Base-by-base conservation (phyloP, 2,113 vertebrate genomes). In the Sporophila hypoxantha region DNA sequence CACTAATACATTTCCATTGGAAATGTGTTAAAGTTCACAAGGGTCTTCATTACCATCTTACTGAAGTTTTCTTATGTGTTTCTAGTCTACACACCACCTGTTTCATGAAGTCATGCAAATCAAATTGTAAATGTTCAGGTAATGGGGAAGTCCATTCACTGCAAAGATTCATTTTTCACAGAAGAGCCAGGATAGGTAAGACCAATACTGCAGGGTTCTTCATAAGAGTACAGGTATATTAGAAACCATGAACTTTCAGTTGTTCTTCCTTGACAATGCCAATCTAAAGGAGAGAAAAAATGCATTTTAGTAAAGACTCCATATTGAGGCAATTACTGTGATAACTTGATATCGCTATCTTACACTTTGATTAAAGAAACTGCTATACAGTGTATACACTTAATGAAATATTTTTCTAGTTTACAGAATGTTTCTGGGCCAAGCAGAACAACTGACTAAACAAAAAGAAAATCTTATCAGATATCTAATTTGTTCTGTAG, bases 191-290 rank as follows among this genome's bases (percentile, higher is more conserved):
- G 76, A 53, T 41, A 82, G 82, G 80, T 67, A 76, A 92, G 89
- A 94, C 87, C 85, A 95, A 91, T 74, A 59, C 49, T 93, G 93
- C 89, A 88, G 94, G 83, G 70, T 92, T 94, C 93, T 96, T 95
- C 96, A 93, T 18, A 37, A 74, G 71, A 65, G 44, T 46, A 86
- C 90, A 74, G 56, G 82, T 89, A 75, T 93, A 92, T 97, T 96
- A 98, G 96, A 98, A 98, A 79, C 98, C 98, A 85, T 98, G 98
- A 89, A 98, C 98, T 91, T 98, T 98, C 93, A 98, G 96, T 93
- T 98, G 98, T 66, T 98, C 98, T 94, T 98, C 98, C 95, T 98
- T 98, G 85, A 98, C 98, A 88, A 98, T 98, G 95, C 97, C 98
- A 95, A 98, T 96, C 98, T 98, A 84, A 23, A 93, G 88, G 76